A percentile compares a stretch with the other conserved stretches of the same genome.
These are phyloP conservation scores for Palaemon carinicauda DNA, from an alignment of 1,140 invertebrate species.

Conservation along the genomic window DNA sequence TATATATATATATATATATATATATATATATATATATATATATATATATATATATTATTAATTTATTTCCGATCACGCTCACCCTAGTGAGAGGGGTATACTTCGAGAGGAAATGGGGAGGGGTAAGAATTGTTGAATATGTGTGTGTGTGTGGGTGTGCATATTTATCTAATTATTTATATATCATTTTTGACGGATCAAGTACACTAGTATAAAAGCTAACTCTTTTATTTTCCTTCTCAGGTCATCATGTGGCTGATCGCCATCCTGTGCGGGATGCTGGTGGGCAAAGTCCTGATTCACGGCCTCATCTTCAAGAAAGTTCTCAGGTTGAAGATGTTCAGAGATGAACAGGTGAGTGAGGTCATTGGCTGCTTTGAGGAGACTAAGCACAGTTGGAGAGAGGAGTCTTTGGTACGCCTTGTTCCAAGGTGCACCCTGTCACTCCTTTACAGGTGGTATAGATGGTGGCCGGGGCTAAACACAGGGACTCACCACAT, in stretches of 20 bases:
- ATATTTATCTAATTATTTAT: not conserved
- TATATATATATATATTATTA: too few relatives aligned
- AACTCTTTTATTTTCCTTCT: not conserved
- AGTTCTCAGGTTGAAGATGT: conserved; percentile 69
- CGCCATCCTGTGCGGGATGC: conserved; percentile 67
- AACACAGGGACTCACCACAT: too few relatives aligned
- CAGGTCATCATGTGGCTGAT: conserved; percentile 68
- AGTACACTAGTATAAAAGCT: too few relatives aligned
- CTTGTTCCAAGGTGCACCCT: too few relatives aligned
- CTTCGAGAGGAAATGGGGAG: too few relatives aligned
- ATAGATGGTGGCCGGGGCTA: too few relatives aligned
- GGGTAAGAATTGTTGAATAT: too few relatives aligned
- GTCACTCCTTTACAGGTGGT: too few relatives aligned
- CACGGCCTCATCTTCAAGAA: conserved; percentile 66
- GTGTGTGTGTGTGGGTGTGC: not conserved
- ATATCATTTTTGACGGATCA: not conserved
- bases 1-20: not conserved
- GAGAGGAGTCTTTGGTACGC: too few relatives aligned
- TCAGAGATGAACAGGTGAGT: conserved; percentile 67
- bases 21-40: not conserved
- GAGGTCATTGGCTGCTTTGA: not conserved
- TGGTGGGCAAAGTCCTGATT: conserved; percentile 68
- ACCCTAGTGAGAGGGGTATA: too few relatives aligned
- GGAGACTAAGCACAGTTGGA: too few relatives aligned
- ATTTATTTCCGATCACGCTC: too few relatives aligned